Evolutionary conservation across 2,113 vertebrate genomes (phyloP).

Genomic region (Colaptes auratus): DNA sequence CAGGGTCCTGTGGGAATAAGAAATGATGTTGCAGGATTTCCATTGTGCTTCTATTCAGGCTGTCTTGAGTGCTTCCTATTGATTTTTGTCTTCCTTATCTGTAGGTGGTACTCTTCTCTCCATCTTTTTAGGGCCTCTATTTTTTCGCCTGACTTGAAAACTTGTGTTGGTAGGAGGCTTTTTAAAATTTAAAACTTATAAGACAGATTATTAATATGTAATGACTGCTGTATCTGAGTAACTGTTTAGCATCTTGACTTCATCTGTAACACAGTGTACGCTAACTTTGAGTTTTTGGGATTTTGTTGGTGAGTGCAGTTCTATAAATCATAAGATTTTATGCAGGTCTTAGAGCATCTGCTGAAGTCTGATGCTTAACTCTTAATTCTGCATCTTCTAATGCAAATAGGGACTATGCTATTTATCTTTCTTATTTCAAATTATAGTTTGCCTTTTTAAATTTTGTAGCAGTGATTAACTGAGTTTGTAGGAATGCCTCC

Average conservation of each 20-base stretch:
- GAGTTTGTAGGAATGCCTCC: not conserved
- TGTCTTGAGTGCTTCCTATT: not conserved
- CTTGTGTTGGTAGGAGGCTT: not conserved
- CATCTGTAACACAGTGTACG: not conserved
- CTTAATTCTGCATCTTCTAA: not conserved
- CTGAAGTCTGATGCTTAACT: accelerated
- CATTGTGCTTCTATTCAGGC: not conserved
- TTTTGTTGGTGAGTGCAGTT: not conserved
- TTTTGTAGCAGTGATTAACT: not conserved
- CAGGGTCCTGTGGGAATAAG: not conserved
- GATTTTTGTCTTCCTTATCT: not conserved
- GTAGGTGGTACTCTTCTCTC: not conserved
- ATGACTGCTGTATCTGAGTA: not conserved
- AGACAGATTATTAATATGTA: not conserved
- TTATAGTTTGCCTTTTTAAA: not conserved
- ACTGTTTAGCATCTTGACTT: not conserved
- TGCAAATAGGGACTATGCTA: not conserved
- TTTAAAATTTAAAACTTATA: not conserved
- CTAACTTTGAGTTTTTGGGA: not conserved
- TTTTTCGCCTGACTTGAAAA: not conserved
- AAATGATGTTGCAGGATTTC: not conserved
- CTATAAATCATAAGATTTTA: not conserved
- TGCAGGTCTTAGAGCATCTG: not conserved
- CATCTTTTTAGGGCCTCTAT: not conserved
- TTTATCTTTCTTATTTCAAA: not conserved